Evolutionary conservation across 2,797 vertebrate genomes (phyloP), one percentile per base, ranked within the genome.

Genomic region (Todus mexicanus): DNA sequence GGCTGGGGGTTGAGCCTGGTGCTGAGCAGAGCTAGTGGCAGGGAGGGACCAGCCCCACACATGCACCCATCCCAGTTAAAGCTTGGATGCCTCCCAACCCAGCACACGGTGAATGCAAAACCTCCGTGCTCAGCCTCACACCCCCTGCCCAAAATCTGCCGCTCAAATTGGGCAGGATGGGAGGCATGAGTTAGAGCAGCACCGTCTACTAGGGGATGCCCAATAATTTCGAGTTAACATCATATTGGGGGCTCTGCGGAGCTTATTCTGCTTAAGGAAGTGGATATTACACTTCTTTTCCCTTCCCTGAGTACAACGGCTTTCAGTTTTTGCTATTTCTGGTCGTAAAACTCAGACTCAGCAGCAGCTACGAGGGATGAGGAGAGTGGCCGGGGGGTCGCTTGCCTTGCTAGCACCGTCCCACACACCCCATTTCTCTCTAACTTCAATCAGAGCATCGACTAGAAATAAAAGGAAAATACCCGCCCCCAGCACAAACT

Each of bases 21-120:
- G 64, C 60, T 0, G 16, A 71, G 63, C 31, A 4, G 8, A 43
- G 69, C 15, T 10, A 26, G 83, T 20, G 20, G 20, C 1, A 26
- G 4, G 31, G 26, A 40, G 16, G 25, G 25, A 66, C 21, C 5
- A 1, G 18, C 26, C 42, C 47, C 37, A 13, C 5, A 2, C 2
- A 1, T 6, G 16, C 20, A 29, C 31, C 61, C 12, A 0, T 17
- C 48, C 4, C 8, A 11, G 2, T 43, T 19, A 25, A 43, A 79
- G 61, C 61, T 5, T 2, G 5, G 40, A 8, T 10, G n/a, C 25
- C 26, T 63, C 75, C 63, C 68, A 42, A 1, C 3, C 2, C 22
- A 23, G 38, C 73, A 33, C 33, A 1, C 0, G 3, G 54, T 4
- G 12, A 43, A 26, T 1, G 11, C 37, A 51, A 56, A 33, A 3